Percentiles rank a stretch among this genome's conserved stretches.
Conservation (phyloP, 2,888 invertebrate species). For the Schizaphis graminum region DNA sequence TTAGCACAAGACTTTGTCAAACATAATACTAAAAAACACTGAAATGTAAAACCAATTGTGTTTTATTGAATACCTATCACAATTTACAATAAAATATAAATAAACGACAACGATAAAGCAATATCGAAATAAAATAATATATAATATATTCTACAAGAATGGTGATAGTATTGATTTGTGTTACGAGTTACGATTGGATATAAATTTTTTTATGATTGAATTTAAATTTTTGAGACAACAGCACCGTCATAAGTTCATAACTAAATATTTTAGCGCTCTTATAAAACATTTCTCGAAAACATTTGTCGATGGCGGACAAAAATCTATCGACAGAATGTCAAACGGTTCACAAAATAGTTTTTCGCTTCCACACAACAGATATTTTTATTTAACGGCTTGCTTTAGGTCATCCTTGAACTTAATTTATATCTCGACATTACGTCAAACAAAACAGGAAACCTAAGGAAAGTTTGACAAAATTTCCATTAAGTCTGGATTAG, state of each 20-base stretch:
- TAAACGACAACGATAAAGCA: neutral
- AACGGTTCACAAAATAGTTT: neutral
- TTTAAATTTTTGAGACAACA: neutral
- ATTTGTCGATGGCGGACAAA: neutral
- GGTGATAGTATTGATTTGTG: neutral
- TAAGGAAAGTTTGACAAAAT: slow-evolving; percentile 30
- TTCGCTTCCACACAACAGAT: neutral
- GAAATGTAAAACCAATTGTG: neutral
- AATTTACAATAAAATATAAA: neutral
- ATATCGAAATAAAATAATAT: slow-evolving; percentile 6
- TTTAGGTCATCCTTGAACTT: neutral
- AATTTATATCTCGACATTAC: neutral
- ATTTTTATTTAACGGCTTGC: neutral
- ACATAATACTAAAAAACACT: neutral
- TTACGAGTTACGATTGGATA: neutral
- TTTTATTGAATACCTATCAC: neutral
- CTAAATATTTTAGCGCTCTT: neutral
- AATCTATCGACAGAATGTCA: neutral
- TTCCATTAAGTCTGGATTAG: slow-evolving; percentile 27
- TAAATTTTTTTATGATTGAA: neutral
- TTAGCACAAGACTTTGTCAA: neutral
- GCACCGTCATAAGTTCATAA: neutral
- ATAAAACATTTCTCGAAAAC: neutral
- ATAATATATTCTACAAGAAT: neutral
- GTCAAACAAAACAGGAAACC: slow-evolving; percentile 15